Evolutionary conservation across 2,888 invertebrate species (phyloP).

Genomic region (Cetonia aurata): DNA sequence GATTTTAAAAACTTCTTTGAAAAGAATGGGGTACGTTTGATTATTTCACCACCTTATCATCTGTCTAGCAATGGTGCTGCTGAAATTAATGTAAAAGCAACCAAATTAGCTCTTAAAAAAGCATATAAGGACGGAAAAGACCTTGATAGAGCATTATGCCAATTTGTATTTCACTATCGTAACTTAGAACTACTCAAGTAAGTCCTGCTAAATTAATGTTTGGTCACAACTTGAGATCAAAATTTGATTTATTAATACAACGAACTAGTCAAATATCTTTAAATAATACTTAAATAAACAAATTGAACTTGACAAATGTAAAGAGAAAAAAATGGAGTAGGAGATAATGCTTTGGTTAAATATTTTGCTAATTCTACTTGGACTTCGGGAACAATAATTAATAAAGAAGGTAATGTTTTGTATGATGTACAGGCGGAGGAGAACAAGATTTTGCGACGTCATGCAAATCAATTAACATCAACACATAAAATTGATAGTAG

Average conservation of each 20-base stretch:
- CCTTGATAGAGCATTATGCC: constrained; percentile 5
- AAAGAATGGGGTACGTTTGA: background rate
- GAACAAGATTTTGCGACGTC: constrained; percentile 7
- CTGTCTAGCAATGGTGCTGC: too few species aligned
- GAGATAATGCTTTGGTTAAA: background rate
- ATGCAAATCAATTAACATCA: constrained; percentile 7
- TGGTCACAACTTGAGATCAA: constrained; percentile 1
- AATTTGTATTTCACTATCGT: too few species aligned
- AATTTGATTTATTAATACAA: constrained; percentile 5
- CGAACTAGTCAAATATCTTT: background rate
- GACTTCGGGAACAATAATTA: constrained; percentile 9
- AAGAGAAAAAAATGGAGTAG: background rate
- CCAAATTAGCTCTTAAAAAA: constrained; percentile 2
- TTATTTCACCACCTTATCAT: constrained; percentile 4
- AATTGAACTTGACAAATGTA: background rate
- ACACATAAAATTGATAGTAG: background rate
- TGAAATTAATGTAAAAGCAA: constrained; percentile 5
- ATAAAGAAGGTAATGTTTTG: constrained; percentile 1
- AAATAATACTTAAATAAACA: background rate
- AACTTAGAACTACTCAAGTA: constrained; percentile 2
- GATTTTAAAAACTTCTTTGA: background rate
- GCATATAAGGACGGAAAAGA: constrained; percentile 3
- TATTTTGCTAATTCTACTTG: constrained; percentile 3
- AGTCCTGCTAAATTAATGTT: constrained; percentile 8
- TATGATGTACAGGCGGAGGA: too few species aligned